Evolutionary conservation across 1,140 invertebrate species (phyloP), one percentile per base, ranked within the genome.

Genomic region (Scaptomyza graminum): DNA sequence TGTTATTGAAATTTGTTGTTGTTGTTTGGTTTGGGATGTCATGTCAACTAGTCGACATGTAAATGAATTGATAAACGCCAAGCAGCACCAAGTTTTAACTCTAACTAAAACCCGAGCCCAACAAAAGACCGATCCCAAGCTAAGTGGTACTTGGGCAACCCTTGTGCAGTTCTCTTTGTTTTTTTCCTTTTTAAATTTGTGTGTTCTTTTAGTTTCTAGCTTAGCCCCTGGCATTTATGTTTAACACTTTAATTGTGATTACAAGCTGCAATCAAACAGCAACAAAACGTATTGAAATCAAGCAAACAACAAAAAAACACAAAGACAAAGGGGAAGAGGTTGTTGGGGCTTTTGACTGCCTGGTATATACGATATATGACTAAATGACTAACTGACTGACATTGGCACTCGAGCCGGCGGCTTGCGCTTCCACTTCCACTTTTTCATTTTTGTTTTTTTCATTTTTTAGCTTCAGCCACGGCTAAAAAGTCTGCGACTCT

Each of bases 211-310:
- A 63, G 71, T 81, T 47, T 73, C 87, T 85, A 87, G 67, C 31
- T 76, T 82, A 64, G 63, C 78, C 83, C 72, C 68, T 88, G 83
- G 83, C 83, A 87, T 87, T 87, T 88, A 64, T 79, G 83, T 69
- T 87, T 88, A 87, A 87, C 83, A 88, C 83, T 88, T 88, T 88
- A 88, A 88, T 88, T 88, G 83, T 88, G 84, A 88, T 88, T 88
- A 88, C 83, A 88, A 88, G 79, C 83, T 79, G 75, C 83, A 87
- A 74, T 79, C 77, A 85, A 85, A 84, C 56, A 52, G 61, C 73
- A 54, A 79, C 60, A 75, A 69, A 47, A 61, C 15, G 34, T 51
- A 75, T 46, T 61, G 50, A 34, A 39, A 71, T 54, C 68, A 22
- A 63, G 59, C 51, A n/a, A 62, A 50, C 0, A 12, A 39, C n/a